These are phyloP conservation scores for Dryobota labecula DNA, from an alignment of 2,888 invertebrate species.

Conservation along the genomic window DNA sequence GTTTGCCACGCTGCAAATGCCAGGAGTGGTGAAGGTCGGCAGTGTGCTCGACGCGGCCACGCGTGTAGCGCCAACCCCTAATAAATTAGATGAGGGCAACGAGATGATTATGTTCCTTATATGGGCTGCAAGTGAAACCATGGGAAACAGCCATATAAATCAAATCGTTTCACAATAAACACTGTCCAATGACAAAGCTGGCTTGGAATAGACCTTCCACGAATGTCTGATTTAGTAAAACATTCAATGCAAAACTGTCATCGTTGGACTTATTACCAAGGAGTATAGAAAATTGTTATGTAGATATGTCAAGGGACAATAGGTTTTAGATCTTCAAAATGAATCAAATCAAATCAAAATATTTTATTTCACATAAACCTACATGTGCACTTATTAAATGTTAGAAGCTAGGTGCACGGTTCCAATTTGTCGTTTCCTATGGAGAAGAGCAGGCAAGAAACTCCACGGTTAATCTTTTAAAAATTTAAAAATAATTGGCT, in stretches of 20 bases:
- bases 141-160: not conserved
- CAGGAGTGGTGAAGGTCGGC: no score
- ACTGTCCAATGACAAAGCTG: conserved; percentile 8
- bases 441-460: no score
- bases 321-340: not conserved
- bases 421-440: no score
- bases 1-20: no score
- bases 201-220: conserved; percentile 44
- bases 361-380: no score
- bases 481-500: no score
- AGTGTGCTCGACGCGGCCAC: no score
- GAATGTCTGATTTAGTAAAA: conserved; percentile 44
- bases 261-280: conserved; percentile 1
- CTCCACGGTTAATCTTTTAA: no score
- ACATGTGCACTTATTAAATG: no score
- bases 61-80: not conserved
- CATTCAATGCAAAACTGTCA: conserved; percentile 54
- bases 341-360: no score
- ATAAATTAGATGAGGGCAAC: not conserved
- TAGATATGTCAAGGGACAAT: no score
- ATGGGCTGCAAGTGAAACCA: not conserved
- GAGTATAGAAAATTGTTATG: conserved; percentile 6
- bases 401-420: no score
- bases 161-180: conserved; percentile 33
- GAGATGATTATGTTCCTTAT: not conserved